Conservation (phyloP, 2,113 vertebrate species). For the Daboia siamensis region DNA sequence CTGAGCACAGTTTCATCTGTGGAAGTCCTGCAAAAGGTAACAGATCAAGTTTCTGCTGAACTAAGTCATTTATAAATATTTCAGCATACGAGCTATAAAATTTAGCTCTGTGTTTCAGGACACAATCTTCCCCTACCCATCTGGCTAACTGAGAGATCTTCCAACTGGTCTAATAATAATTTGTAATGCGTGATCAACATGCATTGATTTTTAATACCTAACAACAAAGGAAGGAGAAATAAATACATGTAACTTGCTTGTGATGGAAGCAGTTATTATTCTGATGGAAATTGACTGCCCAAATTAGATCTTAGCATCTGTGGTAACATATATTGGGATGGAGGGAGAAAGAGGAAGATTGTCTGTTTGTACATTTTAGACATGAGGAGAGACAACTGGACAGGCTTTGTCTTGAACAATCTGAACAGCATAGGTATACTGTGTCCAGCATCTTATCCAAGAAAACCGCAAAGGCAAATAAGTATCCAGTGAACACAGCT, state of each 20-base stretch:
- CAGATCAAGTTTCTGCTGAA: background rate
- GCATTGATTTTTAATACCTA: background rate
- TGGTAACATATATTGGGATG: background rate
- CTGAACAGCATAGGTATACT: background rate
- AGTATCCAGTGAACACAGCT: constrained; percentile 15
- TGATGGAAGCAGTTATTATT: background rate
- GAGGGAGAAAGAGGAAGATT: background rate
- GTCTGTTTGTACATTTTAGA: background rate
- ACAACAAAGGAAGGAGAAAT: background rate
- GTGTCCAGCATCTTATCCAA: background rate
- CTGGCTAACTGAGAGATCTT: background rate
- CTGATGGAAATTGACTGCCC: background rate
- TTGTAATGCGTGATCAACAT: background rate
- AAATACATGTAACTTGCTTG: background rate
- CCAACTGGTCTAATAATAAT: background rate
- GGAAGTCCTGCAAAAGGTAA: constrained; percentile 16
- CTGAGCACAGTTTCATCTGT: background rate
- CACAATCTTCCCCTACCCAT: background rate
- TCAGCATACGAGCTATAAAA: background rate
- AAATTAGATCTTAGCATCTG: background rate
- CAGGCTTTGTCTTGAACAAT: background rate
- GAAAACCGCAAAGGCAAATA: background rate
- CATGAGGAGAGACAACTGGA: background rate
- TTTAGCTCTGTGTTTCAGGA: background rate
- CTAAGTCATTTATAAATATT: background rate